Evolutionary conservation across 1,140 invertebrate species (phyloP).

Genomic region (Drosophila chauvacae): DNA sequence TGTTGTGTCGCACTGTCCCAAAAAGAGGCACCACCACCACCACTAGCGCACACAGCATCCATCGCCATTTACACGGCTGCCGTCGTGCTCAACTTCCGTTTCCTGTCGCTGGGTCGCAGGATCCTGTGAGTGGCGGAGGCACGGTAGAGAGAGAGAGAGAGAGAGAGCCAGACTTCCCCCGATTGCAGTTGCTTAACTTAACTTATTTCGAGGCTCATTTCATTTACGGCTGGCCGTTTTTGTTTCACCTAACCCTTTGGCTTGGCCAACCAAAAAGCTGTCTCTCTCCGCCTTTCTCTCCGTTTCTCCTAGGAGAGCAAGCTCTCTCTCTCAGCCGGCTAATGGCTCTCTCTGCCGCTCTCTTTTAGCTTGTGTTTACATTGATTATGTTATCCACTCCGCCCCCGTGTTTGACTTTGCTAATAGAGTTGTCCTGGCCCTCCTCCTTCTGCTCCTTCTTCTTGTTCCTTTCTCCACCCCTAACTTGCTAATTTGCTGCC

Average conservation of each 20-base stretch:
- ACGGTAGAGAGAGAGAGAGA: constrained; percentile 19
- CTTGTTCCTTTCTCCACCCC: not conserved
- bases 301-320: not conserved
- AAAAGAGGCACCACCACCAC: constrained; percentile 48
- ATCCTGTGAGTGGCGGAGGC: constrained; percentile 17
- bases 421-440: constrained; percentile 70
- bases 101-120: constrained; percentile 68
- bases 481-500: constrained; percentile 59
- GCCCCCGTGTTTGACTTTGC: constrained; percentile 61
- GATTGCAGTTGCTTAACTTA: constrained; percentile 67
- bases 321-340: constrained; percentile 29
- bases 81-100: constrained; percentile 66
- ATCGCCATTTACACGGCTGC: constrained; percentile 51
- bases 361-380: constrained; percentile 65
- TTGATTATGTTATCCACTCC: constrained; percentile 77
- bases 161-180: constrained; percentile 12
- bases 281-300: constrained; percentile 16
- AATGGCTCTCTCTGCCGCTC: constrained; percentile 37
- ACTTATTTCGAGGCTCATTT: constrained; percentile 69
- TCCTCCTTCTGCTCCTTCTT: not conserved
- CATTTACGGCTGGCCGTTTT: constrained; percentile 53
- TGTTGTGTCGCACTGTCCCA: constrained; percentile 65
- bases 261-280: constrained; percentile 45
- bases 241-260: constrained; percentile 59
- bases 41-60: constrained; percentile 36